A percentile compares a stretch with the other conserved stretches of the same genome.
phyloP scores from a whole-genome alignment of 2,113 vertebrate genomes.

The Alexandromys fortis region DNA sequence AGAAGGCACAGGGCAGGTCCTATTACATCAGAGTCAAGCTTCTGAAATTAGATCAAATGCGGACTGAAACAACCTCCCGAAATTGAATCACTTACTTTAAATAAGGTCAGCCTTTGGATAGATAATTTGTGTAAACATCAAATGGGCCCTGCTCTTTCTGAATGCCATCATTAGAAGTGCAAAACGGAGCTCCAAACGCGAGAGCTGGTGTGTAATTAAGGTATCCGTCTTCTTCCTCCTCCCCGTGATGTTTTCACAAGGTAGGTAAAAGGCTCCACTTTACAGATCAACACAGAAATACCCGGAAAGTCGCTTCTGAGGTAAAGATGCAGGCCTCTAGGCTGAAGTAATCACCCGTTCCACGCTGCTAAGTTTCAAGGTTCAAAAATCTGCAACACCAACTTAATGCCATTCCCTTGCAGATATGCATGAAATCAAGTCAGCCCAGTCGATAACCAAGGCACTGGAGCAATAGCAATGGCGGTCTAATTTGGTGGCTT shows the following conservation, averaged over 20 bases:
- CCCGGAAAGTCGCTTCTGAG: background rate
- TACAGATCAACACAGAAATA: background rate
- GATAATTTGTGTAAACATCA: constrained; percentile 67
- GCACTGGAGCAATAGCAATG: background rate
- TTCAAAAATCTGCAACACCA: constrained; percentile 11
- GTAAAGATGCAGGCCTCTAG: background rate
- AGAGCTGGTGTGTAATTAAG: background rate
- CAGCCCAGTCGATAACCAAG: background rate
- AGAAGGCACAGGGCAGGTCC: background rate
- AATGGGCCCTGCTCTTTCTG: constrained; percentile 63
- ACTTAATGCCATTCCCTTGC: background rate
- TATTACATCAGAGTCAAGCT: constrained; percentile 48
- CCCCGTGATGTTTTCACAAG: background rate
- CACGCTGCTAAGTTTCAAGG: background rate
- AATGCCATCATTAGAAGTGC: constrained; percentile 41
- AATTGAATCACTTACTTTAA: constrained; percentile 67
- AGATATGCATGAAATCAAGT: constrained; percentile 2
- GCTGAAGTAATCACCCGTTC: constrained; percentile 4
- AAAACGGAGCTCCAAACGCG: constrained; percentile 8
- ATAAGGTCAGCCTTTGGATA: constrained; percentile 52
- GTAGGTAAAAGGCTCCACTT: constrained; percentile 4
- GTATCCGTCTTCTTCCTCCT: background rate
- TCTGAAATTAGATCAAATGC: constrained; percentile 60
- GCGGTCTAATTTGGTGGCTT: background rate
- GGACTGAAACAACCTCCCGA: constrained; percentile 53